Conservation (phyloP, 1,140 invertebrate species). For the Globodera ellingtonae region DNA sequence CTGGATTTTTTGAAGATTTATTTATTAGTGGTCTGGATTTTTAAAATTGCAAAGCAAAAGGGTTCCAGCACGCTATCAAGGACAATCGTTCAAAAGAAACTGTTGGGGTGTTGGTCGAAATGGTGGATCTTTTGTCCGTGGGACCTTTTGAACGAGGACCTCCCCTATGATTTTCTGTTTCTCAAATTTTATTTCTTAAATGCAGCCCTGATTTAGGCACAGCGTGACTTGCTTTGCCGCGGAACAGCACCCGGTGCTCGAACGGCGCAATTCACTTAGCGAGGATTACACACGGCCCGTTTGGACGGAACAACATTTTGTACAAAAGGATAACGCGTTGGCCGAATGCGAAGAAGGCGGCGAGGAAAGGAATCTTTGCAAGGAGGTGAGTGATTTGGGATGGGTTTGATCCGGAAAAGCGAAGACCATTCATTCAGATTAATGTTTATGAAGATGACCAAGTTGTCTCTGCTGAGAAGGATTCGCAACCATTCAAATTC, state of each 20-base stretch:
- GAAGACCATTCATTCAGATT: not conserved
- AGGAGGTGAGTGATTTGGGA: conserved; percentile 7
- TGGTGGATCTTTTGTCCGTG: no score
- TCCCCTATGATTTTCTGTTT: no score
- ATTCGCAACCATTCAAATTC: conserved; percentile 79
- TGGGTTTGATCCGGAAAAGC: not conserved
- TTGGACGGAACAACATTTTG: not conserved
- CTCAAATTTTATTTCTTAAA: no score
- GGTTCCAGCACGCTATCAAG: no score
- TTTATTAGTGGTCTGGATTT: no score
- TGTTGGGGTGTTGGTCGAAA: no score
- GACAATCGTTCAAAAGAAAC: no score
- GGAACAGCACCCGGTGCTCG: not conserved
- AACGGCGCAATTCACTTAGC: not conserved
- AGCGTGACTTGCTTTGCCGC: not conserved
- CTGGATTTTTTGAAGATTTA: no score
- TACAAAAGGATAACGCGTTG: not conserved
- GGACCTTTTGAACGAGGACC: no score
- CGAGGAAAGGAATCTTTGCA: not conserved
- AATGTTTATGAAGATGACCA: conserved; percentile 11
- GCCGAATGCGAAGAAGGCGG: not conserved
- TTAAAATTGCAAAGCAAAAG: no score
- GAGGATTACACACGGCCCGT: not conserved
- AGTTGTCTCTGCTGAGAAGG: conserved; percentile 15
- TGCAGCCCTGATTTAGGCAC: not conserved